phyloP scores from a whole-genome alignment of 1,140 invertebrate genomes.

The Drosophila chauvacae region DNA sequence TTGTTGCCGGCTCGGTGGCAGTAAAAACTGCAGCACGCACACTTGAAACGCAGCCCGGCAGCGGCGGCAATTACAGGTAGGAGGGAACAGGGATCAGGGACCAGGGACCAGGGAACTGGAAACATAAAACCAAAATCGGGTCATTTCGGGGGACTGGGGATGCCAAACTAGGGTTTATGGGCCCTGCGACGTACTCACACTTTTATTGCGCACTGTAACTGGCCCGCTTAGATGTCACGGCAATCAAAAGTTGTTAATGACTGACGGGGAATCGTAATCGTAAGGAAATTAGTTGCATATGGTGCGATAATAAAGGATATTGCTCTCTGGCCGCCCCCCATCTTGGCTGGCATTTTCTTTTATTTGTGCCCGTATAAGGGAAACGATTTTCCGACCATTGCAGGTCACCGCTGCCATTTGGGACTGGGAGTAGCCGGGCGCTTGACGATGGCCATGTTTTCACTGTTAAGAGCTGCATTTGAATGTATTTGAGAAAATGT shows the following conservation, averaged over 20 bases:
- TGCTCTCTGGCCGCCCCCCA: slow-evolving; percentile 7
- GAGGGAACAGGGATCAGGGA: slow-evolving; percentile 19
- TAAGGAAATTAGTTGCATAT: slow-evolving; percentile 53
- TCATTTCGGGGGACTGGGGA: slow-evolving; percentile 53
- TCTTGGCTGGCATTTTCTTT: slow-evolving; percentile 4
- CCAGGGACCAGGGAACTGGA: slow-evolving; percentile 29
- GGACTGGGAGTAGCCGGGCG: slow-evolving; percentile 48
- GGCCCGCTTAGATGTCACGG: slow-evolving; percentile 50
- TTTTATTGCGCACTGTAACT: slow-evolving; percentile 50
- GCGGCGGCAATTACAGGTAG: slow-evolving; percentile 44
- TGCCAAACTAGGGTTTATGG: slow-evolving; percentile 47
- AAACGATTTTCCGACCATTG: slow-evolving; percentile 15
- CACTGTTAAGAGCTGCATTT: slow-evolving; percentile 69
- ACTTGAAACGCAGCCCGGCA: slow-evolving; percentile 61
- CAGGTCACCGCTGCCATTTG: slow-evolving; percentile 47
- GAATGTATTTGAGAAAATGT: slow-evolving; percentile 68
- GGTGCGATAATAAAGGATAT: slow-evolving; percentile 50
- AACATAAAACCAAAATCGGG: slow-evolving; percentile 76
- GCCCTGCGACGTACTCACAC: slow-evolving; percentile 33
- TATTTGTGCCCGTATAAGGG: slow-evolving; percentile 1
- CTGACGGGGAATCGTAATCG: slow-evolving; percentile 41
- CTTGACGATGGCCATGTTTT: slow-evolving; percentile 73
- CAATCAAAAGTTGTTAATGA: slow-evolving; percentile 59
- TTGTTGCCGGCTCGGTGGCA: slow-evolving; percentile 58
- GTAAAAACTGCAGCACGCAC: slow-evolving; percentile 80